Evolutionary conservation across 2,888 invertebrate genomes (phyloP), one percentile per base, ranked within the genome.

Genomic region (Synanthedon vespiformis): DNA sequence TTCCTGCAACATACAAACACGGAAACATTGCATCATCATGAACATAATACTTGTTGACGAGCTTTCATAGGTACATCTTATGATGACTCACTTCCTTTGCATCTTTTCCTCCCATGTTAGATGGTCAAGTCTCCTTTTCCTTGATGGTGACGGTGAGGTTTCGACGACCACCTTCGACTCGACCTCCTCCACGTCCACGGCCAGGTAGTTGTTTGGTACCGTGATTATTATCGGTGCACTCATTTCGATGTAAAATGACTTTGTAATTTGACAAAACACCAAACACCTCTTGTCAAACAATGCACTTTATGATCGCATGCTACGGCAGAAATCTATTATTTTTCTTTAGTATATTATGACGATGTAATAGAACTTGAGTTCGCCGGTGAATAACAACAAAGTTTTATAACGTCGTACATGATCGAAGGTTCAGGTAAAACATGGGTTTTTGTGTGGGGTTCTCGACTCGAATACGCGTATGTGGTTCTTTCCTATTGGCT

Each of bases 61-160:
- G 48, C 8, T 53, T 47, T 22, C 10, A 1, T 34, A 8, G 2
- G 8, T 34, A 8, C 10, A 34, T 34, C 10, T 34, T 1, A 34
- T 34, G 34, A 34, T 52, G 48, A 90, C 94, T 89, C 82, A 95
- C 95, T 95, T 95, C 72, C 95, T 89, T 77, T 95, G 93, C 65
- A 95, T 88, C 74, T 95, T 96, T 74, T 95, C 95, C 69, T 95
- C 95, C 92, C 94, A 93, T 55, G 94, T 88, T 48, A 95, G 80
- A 74, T 96, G 95, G 74, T 95, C 95, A 65, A 95, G 83, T 52
- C 94, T 89, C 54, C 95, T 89, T 73, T 95, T 95, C 65, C 87
- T 72, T 55, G 87, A 82, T 49, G 80, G 74, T 52, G 74, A 61
- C 53, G 75, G 69, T 40, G 80, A 68, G 51, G 71, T 63, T 60